phyloP scores from a whole-genome alignment of 2,888 invertebrate genomes.

The Polia nebulosa region DNA sequence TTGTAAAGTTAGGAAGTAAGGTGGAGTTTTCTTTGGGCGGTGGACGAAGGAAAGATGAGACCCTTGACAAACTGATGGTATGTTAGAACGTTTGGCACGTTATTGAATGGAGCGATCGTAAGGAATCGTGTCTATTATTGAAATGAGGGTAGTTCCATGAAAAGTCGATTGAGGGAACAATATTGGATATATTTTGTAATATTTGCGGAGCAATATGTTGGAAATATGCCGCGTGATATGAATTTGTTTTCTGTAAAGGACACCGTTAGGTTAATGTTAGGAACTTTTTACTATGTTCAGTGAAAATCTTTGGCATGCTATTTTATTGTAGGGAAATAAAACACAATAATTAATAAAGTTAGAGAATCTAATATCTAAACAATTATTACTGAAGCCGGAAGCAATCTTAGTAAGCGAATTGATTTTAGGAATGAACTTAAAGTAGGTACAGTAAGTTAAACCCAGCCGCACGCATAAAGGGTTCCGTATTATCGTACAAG shows the following conservation, averaged over 20 bases:
- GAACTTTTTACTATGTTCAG: not conserved
- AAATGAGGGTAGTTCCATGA: conserved; percentile 62
- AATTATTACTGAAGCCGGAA: too few species aligned
- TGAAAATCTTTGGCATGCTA: not conserved
- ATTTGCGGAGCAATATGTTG: conserved; percentile 26
- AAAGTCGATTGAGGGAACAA: conserved; percentile 40
- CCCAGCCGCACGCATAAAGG: too few species aligned
- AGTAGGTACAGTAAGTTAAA: too few species aligned
- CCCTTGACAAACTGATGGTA: conserved; percentile 71
- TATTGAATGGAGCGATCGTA: conserved; percentile 67
- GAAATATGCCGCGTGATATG: not conserved
- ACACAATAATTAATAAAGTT: too few species aligned
- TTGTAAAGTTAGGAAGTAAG: not conserved
- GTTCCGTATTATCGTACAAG: too few species aligned
- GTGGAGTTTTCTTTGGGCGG: conserved; percentile 8
- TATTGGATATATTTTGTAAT: conserved; percentile 51
- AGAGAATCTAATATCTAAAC: too few species aligned
- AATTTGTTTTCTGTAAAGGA: not conserved
- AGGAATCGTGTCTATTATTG: conserved; percentile 69
- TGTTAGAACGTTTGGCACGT: conserved; percentile 73
- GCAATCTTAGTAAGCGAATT: too few species aligned
- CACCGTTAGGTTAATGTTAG: not conserved
- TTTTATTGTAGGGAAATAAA: too few species aligned
- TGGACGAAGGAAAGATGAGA: conserved; percentile 44
- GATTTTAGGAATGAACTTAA: too few species aligned